Conservation (phyloP, 1,140 invertebrate genomes). For the Samia ricini region DNA sequence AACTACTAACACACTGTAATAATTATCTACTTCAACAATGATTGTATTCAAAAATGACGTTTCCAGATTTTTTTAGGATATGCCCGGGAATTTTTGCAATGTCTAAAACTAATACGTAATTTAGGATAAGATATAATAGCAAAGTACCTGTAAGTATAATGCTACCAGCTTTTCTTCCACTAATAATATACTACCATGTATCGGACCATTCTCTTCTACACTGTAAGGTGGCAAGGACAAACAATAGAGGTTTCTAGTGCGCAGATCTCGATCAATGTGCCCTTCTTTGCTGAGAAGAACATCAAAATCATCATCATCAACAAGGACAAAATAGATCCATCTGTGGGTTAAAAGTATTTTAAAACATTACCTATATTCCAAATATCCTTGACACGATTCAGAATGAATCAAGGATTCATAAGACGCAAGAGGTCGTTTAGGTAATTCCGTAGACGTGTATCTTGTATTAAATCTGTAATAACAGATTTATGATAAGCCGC, state of each 20-base stretch:
- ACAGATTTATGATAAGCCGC: background rate
- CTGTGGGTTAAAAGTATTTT: no score
- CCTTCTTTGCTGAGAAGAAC: slow-evolving; percentile 30
- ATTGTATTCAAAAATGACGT: no score
- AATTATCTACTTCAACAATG: no score
- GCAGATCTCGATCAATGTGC: slow-evolving; percentile 18
- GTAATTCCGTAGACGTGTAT: slow-evolving; percentile 27
- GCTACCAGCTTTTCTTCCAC: slow-evolving; percentile 53
- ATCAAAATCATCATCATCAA: no score
- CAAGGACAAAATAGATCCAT: no score
- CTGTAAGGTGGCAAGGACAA: slow-evolving; percentile 42
- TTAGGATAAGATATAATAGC: no score
- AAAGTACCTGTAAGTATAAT: slow-evolving; percentile 49
- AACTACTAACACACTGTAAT: no score
- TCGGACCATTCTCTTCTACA: slow-evolving; percentile 41
- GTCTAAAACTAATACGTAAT: no score
- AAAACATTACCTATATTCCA: slow-evolving; percentile 34
- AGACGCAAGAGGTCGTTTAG: slow-evolving; percentile 30
- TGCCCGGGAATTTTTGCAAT: no score
- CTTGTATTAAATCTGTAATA: slow-evolving; percentile 40
- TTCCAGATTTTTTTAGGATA: no score
- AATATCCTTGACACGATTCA: slow-evolving; percentile 42
- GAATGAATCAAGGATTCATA: slow-evolving; percentile 41
- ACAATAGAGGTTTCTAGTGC: slow-evolving; percentile 48
- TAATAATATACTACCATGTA: slow-evolving; percentile 51